These are phyloP conservation scores for Lepidostoma basale DNA, from an alignment of 1,140 invertebrate genomes.

Conservation along the genomic window DNA sequence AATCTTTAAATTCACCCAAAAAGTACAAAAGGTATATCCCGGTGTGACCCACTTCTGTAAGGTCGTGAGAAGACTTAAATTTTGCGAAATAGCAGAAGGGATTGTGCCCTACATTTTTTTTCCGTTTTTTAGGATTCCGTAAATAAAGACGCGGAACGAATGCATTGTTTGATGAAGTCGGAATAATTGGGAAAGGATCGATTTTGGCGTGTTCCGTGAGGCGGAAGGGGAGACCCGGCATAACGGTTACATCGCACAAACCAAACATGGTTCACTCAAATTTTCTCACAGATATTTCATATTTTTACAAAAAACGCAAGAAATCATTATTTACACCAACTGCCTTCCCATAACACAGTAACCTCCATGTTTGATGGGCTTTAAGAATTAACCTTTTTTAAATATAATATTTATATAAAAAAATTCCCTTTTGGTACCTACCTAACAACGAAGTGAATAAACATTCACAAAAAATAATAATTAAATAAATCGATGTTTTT, in stretches of 20 bases:
- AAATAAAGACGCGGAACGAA: slow-evolving; percentile 43
- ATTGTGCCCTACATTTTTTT: slow-evolving; percentile 43
- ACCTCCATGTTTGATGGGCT: slow-evolving; percentile 2
- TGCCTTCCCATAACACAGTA: slow-evolving; percentile 16
- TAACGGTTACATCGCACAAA: slow-evolving; percentile 38
- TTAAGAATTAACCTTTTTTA: neutral
- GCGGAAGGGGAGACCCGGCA: slow-evolving; percentile 27
- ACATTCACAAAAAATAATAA: too few relatives aligned
- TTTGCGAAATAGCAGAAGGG: slow-evolving; percentile 30
- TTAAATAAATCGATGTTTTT: too few relatives aligned
- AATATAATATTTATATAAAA: too few relatives aligned
- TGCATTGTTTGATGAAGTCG: slow-evolving; percentile 44
- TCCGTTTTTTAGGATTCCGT: slow-evolving; percentile 39
- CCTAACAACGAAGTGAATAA: too few relatives aligned
- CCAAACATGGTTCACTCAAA: slow-evolving; percentile 8
- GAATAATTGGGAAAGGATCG: slow-evolving; percentile 43
- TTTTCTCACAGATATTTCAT: slow-evolving; percentile 45
- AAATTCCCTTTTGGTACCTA: too few relatives aligned
- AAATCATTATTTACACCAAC: slow-evolving; percentile 15
- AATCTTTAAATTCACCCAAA: slow-evolving; percentile 43
- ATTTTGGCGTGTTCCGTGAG: slow-evolving; percentile 35
- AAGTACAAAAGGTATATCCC: slow-evolving; percentile 34
- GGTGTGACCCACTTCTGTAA: slow-evolving; percentile 42
- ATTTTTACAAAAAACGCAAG: slow-evolving; percentile 25
- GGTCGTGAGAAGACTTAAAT: slow-evolving; percentile 42